Base-by-base conservation (phyloP, 2,113 vertebrate genomes). In the Salminus brasiliensis region DNA sequence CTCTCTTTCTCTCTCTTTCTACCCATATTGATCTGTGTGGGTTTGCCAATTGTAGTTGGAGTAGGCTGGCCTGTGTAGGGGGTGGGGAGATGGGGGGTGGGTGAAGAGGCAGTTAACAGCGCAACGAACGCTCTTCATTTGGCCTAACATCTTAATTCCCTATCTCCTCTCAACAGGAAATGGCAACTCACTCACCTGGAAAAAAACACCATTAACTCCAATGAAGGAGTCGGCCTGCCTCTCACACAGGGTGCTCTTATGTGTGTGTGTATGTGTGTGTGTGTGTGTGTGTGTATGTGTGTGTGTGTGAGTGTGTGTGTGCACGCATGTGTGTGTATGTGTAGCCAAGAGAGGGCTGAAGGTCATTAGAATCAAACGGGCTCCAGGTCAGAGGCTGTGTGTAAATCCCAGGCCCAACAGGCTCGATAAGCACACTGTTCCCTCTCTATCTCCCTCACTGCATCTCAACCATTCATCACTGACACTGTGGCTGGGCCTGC, bases 151-250 rank as follows among this genome's bases (percentile, higher is more conserved):
- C 93, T 94, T 92, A 91, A 93, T 95, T 92, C 85, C 83, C 93
- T 91, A 94, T 94, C 92, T 88, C 93, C 93, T 92, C 91, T 92
- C 91, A 91, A 60, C 85, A 83, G 94, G 93, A 95, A 94, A 95
- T 93, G 92, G 92, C 91, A 90, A 90, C 90, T 93, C 92, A 90
- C 93, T 95, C 93, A 94, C 94, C 94, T 95, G 93, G 92, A 95
- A 94, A 95, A 95, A 88, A 84, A 95, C 94, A 95, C 53, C 63
- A 84, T 81, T 95, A 94, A 94, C 94, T 92, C 93, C 91, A 90
- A 91, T 94, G 91, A 89, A 89, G 91, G 91, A 92, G 84, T 87
- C 92, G 87, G 72, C 87, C 83, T 91, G 89, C 32, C 57, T 79
- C 47, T 74, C 32, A 8, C 29, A 45, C 71, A 47, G 27, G 59